Conservation (phyloP, 2,797 vertebrate species). For the Cossypha dichroa region DNA sequence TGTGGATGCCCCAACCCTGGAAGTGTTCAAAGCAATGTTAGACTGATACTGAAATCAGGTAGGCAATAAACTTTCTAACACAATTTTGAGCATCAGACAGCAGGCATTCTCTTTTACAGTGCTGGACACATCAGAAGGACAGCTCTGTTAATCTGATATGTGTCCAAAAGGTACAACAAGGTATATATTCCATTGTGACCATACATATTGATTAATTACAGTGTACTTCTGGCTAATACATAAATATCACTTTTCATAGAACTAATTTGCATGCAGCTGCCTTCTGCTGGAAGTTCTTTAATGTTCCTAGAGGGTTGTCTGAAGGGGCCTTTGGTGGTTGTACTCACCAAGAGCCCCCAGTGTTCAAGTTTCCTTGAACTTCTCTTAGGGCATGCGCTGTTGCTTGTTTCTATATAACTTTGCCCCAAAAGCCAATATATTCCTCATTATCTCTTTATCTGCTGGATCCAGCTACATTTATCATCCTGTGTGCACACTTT, state of each 20-base stretch:
- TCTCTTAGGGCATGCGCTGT: accelerated
- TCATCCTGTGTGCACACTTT: background rate
- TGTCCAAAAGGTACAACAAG: background rate
- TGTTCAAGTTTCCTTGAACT: background rate
- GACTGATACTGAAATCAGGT: background rate
- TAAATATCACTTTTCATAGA: background rate
- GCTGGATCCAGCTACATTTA: background rate
- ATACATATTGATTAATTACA: background rate
- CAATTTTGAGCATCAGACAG: background rate
- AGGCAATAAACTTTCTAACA: background rate
- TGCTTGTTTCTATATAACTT: background rate
- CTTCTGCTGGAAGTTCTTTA: background rate
- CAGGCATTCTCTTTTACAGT: background rate
- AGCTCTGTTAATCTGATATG: background rate
- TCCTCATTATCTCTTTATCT: background rate
- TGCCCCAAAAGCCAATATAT: background rate
- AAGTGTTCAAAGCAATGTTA: background rate
- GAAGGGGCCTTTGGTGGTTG: background rate
- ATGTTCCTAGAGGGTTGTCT: background rate
- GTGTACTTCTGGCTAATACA: background rate
- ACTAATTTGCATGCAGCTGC: background rate
- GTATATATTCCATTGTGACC: background rate
- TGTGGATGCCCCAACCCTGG: background rate
- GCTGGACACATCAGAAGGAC: background rate
- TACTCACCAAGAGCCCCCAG: background rate